These are phyloP conservation scores for Characodon lateralis DNA, from an alignment of 2,797 vertebrate genomes.

Conservation along the genomic window DNA sequence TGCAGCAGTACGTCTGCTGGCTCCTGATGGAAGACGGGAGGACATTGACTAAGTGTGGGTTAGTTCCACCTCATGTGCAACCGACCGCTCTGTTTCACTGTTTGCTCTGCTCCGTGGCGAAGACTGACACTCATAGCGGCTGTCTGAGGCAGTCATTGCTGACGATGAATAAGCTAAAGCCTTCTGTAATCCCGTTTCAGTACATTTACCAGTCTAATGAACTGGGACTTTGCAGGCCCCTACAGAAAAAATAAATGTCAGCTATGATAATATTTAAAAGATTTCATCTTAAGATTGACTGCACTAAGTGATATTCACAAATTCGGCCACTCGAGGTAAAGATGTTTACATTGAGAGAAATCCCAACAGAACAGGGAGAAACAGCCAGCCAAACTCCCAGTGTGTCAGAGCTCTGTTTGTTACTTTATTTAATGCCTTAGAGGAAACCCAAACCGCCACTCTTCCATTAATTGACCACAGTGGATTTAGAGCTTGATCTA, in stretches of 20 bases:
- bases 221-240: not conserved
- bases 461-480: slow-evolving; percentile 59
- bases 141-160: slow-evolving; percentile 9
- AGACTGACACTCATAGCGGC: slow-evolving; percentile 18
- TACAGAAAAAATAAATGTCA: slow-evolving; percentile 2
- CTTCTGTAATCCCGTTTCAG: slow-evolving; percentile 2
- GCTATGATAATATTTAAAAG: not conserved
- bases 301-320: slow-evolving; percentile 3
- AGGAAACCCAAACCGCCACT: slow-evolving; percentile 35
- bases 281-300: slow-evolving; percentile 2
- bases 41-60: not conserved
- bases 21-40: not conserved
- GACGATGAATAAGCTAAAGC: not conserved
- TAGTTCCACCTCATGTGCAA: slow-evolving; percentile 6
- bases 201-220: slow-evolving; percentile 8
- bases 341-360: slow-evolving; percentile 3
- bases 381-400: slow-evolving; percentile 26
- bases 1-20: not conserved
- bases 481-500: slow-evolving; percentile 46
- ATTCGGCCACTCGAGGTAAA: slow-evolving; percentile 23
- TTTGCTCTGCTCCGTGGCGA: slow-evolving; percentile 27
- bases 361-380: slow-evolving; percentile 10
- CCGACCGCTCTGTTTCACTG: slow-evolving; percentile 1
- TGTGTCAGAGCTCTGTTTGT: slow-evolving; percentile 51
- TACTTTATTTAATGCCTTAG: slow-evolving; percentile 30